phyloP scores from a whole-genome alignment of 2,797 vertebrate species.

The Petrocephalus sullivani region DNA sequence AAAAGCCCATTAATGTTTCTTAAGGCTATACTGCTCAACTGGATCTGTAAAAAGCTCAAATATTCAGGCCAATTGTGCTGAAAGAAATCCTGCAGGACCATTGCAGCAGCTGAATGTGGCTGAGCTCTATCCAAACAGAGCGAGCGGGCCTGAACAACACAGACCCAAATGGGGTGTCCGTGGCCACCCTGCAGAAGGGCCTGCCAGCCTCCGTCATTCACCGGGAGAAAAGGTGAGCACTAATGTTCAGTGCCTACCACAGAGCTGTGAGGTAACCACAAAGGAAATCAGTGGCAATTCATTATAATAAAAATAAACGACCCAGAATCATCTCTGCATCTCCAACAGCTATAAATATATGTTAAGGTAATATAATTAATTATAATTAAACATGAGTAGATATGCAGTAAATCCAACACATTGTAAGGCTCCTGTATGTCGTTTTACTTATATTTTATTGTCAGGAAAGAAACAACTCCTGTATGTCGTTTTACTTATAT shows the following conservation, averaged over 20 bases:
- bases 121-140: too few relatives aligned
- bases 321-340: slow-evolving; percentile 43
- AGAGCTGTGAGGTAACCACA: slow-evolving; percentile 50
- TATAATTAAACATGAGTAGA: not conserved
- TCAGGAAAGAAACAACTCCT: not conserved
- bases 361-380: not conserved
- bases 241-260: slow-evolving; percentile 51
- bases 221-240: slow-evolving; percentile 40
- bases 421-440: slow-evolving; percentile 23
- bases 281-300: slow-evolving; percentile 63
- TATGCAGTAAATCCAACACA: not conserved
- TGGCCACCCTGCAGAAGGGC: not conserved
- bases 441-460: too few relatives aligned
- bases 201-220: slow-evolving; percentile 22
- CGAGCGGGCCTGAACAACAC: too few relatives aligned
- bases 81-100: too few relatives aligned
- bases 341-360: slow-evolving; percentile 37
- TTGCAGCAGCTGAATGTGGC: too few relatives aligned
- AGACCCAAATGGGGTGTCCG: not conserved
- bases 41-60: too few relatives aligned
- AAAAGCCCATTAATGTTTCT: not conserved
- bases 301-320: slow-evolving; percentile 55
- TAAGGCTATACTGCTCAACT: too few relatives aligned
- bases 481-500: slow-evolving; percentile 15
- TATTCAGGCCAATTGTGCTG: too few relatives aligned